Evolutionary conservation across 1,140 invertebrate genomes (phyloP).

Genomic region (Calephelis nemesis): DNA sequence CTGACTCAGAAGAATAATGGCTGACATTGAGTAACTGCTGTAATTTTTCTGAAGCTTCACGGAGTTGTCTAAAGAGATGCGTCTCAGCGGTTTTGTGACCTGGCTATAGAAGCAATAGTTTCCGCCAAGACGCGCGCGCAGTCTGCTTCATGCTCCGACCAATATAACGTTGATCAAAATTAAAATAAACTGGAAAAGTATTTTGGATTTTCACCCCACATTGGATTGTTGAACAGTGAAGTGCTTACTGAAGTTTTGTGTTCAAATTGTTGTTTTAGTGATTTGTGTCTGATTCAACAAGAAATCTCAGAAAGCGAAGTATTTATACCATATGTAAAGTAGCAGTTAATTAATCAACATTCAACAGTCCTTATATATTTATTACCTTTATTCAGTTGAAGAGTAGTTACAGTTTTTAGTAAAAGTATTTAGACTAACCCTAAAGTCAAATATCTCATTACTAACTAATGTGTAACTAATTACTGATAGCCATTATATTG

Average conservation of each 20-base stretch:
- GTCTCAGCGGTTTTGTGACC: constrained; percentile 43
- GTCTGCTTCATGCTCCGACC: constrained; percentile 51
- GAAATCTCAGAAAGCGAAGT: not conserved
- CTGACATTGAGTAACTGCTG: constrained; percentile 54
- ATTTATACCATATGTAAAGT: constrained; percentile 16
- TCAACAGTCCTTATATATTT: not conserved
- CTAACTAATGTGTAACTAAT: too few relatives aligned
- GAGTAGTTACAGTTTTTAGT: too few relatives aligned
- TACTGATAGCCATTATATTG: too few relatives aligned
- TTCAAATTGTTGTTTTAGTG: constrained; percentile 22
- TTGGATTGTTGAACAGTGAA: constrained; percentile 23
- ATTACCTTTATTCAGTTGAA: too few relatives aligned
- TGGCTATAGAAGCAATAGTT: constrained; percentile 46
- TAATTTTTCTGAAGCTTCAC: constrained; percentile 47
- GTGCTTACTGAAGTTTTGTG: constrained; percentile 24
- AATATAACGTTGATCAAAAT: constrained; percentile 66
- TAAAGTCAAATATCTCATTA: too few relatives aligned
- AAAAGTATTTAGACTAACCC: too few relatives aligned
- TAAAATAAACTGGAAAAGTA: constrained; percentile 57
- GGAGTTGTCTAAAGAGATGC: constrained; percentile 42
- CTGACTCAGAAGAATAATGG: constrained; percentile 28
- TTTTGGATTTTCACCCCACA: constrained; percentile 28
- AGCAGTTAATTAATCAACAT: constrained; percentile 1
- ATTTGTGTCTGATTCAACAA: constrained; percentile 13
- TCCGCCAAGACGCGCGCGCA: constrained; percentile 57